phyloP scores from a whole-genome alignment of 2,113 vertebrate species.

The Carlito syrichta region DNA sequence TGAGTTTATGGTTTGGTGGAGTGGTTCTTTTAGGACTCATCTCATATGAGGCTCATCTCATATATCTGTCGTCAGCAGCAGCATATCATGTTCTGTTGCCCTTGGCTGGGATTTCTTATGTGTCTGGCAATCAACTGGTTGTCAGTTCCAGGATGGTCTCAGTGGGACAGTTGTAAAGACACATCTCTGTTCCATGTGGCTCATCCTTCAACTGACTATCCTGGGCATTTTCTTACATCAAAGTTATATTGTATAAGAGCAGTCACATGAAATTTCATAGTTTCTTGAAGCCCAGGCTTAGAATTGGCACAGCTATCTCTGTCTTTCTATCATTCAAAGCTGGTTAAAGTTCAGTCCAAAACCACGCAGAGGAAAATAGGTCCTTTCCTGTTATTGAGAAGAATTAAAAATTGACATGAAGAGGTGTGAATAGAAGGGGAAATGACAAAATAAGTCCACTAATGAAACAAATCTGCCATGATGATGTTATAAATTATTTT shows the following conservation, averaged over 20 bases:
- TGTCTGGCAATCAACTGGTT: neutral
- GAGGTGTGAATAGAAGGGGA: neutral
- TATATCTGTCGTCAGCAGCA: neutral
- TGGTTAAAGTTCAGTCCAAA: neutral
- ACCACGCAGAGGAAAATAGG: neutral
- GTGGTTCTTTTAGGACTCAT: neutral
- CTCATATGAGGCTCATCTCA: neutral
- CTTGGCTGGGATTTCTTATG: neutral
- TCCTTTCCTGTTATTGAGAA: neutral
- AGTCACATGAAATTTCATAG: neutral
- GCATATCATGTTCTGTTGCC: neutral
- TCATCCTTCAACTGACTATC: neutral
- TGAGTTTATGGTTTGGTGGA: neutral
- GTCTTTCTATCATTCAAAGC: neutral
- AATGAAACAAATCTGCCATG: neutral
- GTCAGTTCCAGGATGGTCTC: neutral
- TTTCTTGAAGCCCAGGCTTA: neutral
- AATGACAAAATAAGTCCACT: neutral
- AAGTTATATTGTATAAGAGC: neutral
- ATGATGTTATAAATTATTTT: neutral
- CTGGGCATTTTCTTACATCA: neutral
- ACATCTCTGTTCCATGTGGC: neutral
- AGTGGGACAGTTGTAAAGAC: neutral
- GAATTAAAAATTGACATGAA: neutral
- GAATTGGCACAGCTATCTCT: neutral